These are phyloP conservation scores for Apocheima hispidaria DNA, from an alignment of 2,888 invertebrate species.

Conservation along the genomic window DNA sequence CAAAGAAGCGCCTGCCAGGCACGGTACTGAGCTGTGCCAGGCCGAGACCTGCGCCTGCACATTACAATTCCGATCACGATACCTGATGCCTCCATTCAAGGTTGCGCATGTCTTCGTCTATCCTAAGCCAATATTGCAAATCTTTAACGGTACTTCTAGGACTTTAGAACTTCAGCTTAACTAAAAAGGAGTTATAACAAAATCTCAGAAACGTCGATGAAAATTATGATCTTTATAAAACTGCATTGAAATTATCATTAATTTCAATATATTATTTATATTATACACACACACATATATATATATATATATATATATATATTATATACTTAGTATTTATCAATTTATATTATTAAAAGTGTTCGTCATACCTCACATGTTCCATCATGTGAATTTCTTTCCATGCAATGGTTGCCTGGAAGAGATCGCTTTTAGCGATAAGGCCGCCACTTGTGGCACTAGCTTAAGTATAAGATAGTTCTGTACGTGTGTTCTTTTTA, in stretches of 20 bases:
- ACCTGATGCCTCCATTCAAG: constrained; percentile 66
- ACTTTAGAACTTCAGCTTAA: background rate
- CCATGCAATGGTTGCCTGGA: too few species aligned
- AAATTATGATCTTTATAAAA: background rate
- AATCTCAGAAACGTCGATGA: background rate
- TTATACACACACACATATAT: too few species aligned
- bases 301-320: too few species aligned
- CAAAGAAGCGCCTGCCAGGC: constrained; percentile 58
- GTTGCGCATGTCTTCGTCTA: constrained; percentile 55
- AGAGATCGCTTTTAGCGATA: too few species aligned
- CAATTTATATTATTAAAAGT: too few species aligned
- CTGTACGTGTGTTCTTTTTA: too few species aligned
- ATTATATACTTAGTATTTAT: too few species aligned
- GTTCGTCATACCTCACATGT: too few species aligned
- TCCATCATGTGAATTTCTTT: too few species aligned
- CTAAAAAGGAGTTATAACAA: background rate
- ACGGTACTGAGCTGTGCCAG: constrained; percentile 46
- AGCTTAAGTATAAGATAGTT: too few species aligned
- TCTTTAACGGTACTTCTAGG: constrained; percentile 24
- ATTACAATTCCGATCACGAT: constrained; percentile 73
- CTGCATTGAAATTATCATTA: background rate
- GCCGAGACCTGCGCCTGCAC: constrained; percentile 55
- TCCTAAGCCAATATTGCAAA: constrained; percentile 14
- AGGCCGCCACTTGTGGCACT: too few species aligned
- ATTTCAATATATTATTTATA: too few species aligned